A percentile compares a stretch with the other conserved stretches of the same genome.
These are phyloP conservation scores for Drosophila testacea DNA, from an alignment of 2,888 invertebrate genomes.

Conservation along the genomic window DNA sequence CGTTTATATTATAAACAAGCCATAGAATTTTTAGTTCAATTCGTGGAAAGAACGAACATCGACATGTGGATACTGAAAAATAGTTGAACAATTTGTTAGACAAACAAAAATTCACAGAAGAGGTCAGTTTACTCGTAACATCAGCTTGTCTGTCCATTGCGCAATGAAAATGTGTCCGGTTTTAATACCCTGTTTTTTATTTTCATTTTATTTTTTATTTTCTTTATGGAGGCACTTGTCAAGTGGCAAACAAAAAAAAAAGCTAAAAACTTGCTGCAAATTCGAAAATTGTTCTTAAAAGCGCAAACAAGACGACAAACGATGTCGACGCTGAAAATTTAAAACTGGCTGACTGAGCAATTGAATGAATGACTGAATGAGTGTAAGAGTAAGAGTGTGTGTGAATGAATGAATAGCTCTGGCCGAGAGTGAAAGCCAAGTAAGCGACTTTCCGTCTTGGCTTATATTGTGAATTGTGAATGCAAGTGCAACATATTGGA, in stretches of 20 bases:
- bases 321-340: constrained; percentile 74
- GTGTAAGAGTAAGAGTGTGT: constrained; percentile 26
- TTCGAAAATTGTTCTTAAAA: constrained; percentile 70
- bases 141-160: constrained; percentile 45
- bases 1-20: constrained; percentile 47
- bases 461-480: constrained; percentile 63
- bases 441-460: constrained; percentile 70
- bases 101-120: constrained; percentile 43
- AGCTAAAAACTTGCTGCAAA: constrained; percentile 58
- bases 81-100: constrained; percentile 30
- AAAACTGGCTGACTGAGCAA: constrained; percentile 36
- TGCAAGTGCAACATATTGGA: constrained; percentile 42
- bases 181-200: constrained; percentile 36
- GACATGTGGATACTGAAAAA: constrained; percentile 24
- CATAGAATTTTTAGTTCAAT: constrained; percentile 51
- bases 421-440: constrained; percentile 67
- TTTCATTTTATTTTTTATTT: constrained; percentile 11
- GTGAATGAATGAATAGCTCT: constrained; percentile 3
- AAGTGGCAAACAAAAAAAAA: constrained; percentile 37
- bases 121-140: constrained; percentile 52
- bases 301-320: constrained; percentile 73
- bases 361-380: constrained; percentile 52
- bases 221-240: constrained; percentile 61
- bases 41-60: constrained; percentile 39
- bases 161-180: constrained; percentile 67